phyloP scores from a whole-genome alignment of 2,888 invertebrate genomes.

The Caenorhabditis drosophilae region DNA sequence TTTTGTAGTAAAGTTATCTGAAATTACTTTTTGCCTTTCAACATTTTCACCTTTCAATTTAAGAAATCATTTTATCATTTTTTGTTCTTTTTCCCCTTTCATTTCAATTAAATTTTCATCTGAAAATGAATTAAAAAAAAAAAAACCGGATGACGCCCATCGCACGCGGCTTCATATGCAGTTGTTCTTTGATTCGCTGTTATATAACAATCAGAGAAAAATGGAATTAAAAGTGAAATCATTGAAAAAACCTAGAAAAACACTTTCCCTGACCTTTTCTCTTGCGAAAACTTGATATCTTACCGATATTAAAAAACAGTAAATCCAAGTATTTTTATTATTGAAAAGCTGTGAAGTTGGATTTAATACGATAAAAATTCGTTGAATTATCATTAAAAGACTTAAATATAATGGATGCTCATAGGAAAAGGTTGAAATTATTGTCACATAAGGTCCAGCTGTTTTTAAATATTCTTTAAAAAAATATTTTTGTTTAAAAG shows the following conservation, averaged over 20 bases:
- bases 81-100: background rate
- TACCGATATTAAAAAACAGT: too few species aligned
- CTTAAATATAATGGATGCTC: slow-evolving; percentile 19
- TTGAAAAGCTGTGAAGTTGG: slow-evolving; percentile 6
- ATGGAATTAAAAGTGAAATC: slow-evolving; percentile 16
- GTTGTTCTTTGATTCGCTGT: slow-evolving; percentile 13
- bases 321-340: slow-evolving; percentile 5
- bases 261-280: too few species aligned
- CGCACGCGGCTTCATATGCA: slow-evolving; percentile 15
- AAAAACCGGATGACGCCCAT: slow-evolving; percentile 17
- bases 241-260: slow-evolving; percentile 8
- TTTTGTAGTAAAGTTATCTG: slow-evolving; percentile 26
- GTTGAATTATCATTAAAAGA: slow-evolving; percentile 14
- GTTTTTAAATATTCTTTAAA: slow-evolving; percentile 9
- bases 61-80: background rate
- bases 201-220: slow-evolving; percentile 15
- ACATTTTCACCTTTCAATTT: background rate
- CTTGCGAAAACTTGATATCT: too few species aligned
- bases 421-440: slow-evolving; percentile 18
- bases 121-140: too few species aligned
- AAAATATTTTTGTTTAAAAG: background rate
- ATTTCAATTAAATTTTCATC: background rate
- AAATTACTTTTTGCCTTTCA: background rate
- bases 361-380: slow-evolving; percentile 5
- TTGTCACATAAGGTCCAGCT: slow-evolving; percentile 9